Conservation (phyloP, 2,797 vertebrate genomes). For the Brachymystax lenok region DNA sequence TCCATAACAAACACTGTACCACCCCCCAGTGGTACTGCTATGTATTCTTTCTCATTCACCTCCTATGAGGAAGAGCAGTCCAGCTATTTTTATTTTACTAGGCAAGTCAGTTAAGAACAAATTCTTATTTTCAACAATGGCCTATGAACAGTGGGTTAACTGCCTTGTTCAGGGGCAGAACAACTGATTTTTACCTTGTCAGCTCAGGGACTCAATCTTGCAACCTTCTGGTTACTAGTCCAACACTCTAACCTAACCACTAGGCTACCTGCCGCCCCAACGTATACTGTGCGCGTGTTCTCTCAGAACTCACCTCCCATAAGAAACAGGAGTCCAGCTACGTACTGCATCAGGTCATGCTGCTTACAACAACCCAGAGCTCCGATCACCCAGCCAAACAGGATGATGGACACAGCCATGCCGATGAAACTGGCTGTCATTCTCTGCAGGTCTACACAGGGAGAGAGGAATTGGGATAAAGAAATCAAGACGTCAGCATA, state of each 20-base stretch:
- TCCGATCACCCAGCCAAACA: conserved; percentile 92
- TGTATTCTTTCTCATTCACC: conserved; percentile 17
- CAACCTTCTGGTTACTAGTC: too few relatives aligned
- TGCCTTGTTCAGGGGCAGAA: too few relatives aligned
- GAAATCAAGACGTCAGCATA: neutral
- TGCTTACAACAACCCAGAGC: conserved; percentile 89
- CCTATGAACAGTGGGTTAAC: too few relatives aligned
- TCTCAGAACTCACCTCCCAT: conserved; percentile 86
- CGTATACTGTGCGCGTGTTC: conserved; percentile 19
- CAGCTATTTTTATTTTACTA: too few relatives aligned
- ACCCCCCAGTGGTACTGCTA: conserved; percentile 56
- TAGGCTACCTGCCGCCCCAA: too few relatives aligned
- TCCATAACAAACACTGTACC: conserved; percentile 38
- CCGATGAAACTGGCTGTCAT: conserved; percentile 94
- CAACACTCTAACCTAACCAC: too few relatives aligned
- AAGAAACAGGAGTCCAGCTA: conserved; percentile 93
- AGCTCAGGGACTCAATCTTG: too few relatives aligned
- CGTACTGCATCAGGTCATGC: conserved; percentile 95
- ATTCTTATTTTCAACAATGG: too few relatives aligned
- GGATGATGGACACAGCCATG: conserved; percentile 92
- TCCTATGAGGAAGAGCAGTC: too few relatives aligned
- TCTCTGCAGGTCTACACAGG: conserved; percentile 82
- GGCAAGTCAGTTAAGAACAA: too few relatives aligned
- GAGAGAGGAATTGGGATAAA: neutral
- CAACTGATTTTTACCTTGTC: too few relatives aligned